phyloP scores from a whole-genome alignment of 2,113 vertebrate genomes.

The Daboia siamensis region DNA sequence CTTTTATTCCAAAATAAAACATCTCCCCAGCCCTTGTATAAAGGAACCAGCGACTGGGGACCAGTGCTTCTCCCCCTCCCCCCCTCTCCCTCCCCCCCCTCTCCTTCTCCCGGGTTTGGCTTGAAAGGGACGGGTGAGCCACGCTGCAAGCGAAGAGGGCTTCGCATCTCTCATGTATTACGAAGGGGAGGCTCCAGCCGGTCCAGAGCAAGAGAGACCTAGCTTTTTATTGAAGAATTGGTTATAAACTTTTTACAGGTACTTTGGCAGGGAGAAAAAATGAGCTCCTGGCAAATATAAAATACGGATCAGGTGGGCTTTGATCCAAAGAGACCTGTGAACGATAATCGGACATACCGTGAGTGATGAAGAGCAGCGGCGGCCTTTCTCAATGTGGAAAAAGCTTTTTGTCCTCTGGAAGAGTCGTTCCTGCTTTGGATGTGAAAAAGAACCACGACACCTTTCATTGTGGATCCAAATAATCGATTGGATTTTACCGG shows the following conservation, averaged over 20 bases:
- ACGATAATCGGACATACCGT: background rate
- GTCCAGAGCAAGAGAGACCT: background rate
- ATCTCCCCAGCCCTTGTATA: background rate
- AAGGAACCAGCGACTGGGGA: background rate
- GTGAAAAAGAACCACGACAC: background rate
- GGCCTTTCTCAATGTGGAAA: background rate
- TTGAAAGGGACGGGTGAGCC: background rate
- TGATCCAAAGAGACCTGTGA: background rate
- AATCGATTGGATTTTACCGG: background rate
- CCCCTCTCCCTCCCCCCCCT: accelerated
- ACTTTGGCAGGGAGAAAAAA: background rate
- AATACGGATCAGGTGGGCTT: background rate
- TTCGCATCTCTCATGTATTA: background rate
- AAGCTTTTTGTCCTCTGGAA: background rate
- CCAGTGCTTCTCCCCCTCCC: background rate
- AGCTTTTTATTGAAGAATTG: background rate
- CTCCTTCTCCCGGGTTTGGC: background rate
- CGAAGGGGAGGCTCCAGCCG: background rate
- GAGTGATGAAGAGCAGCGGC: background rate
- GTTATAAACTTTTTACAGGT: background rate
- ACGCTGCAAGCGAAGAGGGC: background rate
- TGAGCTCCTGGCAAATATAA: background rate
- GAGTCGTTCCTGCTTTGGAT: background rate
- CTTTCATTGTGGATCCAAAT: background rate
- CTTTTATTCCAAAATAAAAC: background rate